phyloP scores from a whole-genome alignment of 1,140 invertebrate species.

The Lepidurus apus region DNA sequence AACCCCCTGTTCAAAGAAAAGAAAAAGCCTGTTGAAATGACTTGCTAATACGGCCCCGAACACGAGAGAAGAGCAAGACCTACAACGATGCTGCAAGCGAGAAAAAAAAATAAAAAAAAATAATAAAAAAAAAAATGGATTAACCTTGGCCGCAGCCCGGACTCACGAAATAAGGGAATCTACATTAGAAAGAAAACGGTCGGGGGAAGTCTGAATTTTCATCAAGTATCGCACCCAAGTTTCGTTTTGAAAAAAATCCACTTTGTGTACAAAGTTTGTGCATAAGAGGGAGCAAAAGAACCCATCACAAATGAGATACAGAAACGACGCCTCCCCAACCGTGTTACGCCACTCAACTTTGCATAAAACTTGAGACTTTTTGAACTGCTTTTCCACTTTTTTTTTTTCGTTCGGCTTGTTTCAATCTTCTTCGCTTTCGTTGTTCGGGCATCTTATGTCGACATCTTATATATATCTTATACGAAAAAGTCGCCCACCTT shows the following conservation, averaged over 20 bases:
- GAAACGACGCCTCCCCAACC: constrained; percentile 20
- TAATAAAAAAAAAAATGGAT: background rate
- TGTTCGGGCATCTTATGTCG: no score
- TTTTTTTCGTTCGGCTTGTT: no score
- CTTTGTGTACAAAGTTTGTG: background rate
- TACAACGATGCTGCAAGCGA: background rate
- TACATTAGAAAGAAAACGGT: constrained; percentile 18
- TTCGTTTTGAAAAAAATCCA: background rate
- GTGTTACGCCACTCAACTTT: constrained; percentile 15
- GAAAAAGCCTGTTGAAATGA: background rate
- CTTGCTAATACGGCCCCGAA: constrained; percentile 4
- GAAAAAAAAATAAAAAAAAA: background rate
- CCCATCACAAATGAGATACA: background rate
- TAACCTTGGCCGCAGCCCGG: background rate
- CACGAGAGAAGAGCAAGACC: constrained; percentile 10
- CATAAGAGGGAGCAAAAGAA: no score
- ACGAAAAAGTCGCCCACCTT: background rate
- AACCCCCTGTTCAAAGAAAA: background rate
- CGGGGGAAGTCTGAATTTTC: background rate
- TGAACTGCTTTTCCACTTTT: background rate
- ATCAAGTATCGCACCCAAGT: constrained; percentile 14
- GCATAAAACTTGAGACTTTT: background rate
- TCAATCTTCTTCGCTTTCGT: no score
- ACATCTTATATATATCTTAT: no score
- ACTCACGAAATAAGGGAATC: constrained; percentile 1